phyloP scores from a whole-genome alignment of 2,113 vertebrate species.

The Pipa parva region DNA sequence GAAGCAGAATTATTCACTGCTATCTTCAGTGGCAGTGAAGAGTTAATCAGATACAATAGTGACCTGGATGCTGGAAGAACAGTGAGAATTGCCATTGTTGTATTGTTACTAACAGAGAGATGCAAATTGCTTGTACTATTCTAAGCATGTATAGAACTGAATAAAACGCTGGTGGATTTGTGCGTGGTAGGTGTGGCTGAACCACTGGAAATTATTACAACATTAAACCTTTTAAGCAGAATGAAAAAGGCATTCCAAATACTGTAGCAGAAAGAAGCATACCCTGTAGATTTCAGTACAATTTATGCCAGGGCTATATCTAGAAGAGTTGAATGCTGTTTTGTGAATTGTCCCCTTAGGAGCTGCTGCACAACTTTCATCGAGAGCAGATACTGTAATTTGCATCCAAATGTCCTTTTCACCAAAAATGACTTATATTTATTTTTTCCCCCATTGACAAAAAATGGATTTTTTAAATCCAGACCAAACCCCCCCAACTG shows the following conservation, averaged over 20 bases:
- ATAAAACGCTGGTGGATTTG: too few relatives aligned
- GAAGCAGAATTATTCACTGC: too few relatives aligned
- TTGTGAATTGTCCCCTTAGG: conserved; percentile 35
- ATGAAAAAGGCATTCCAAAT: conserved; percentile 1
- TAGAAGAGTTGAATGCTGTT: conserved; percentile 24
- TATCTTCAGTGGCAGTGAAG: too few relatives aligned
- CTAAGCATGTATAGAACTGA: too few relatives aligned
- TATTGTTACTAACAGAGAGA: too few relatives aligned
- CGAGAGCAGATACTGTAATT: conserved; percentile 12
- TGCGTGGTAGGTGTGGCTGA: too few relatives aligned
- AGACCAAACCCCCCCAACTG: too few relatives aligned
- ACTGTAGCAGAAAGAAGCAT: background rate
- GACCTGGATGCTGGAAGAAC: too few relatives aligned
- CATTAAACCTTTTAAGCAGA: background rate
- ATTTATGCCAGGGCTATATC: background rate
- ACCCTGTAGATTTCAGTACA: background rate
- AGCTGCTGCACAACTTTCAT: conserved; percentile 18
- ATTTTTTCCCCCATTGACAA: conserved; percentile 3
- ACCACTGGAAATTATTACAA: background rate
- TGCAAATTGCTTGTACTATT: too few relatives aligned
- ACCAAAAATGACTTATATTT: conserved; percentile 10
- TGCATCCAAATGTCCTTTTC: conserved; percentile 32
- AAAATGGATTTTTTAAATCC: background rate
- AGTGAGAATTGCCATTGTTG: too few relatives aligned
- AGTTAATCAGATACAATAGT: too few relatives aligned